Evolutionary conservation across 1,140 invertebrate species (phyloP).

Genomic region (Drosophila orosa): DNA sequence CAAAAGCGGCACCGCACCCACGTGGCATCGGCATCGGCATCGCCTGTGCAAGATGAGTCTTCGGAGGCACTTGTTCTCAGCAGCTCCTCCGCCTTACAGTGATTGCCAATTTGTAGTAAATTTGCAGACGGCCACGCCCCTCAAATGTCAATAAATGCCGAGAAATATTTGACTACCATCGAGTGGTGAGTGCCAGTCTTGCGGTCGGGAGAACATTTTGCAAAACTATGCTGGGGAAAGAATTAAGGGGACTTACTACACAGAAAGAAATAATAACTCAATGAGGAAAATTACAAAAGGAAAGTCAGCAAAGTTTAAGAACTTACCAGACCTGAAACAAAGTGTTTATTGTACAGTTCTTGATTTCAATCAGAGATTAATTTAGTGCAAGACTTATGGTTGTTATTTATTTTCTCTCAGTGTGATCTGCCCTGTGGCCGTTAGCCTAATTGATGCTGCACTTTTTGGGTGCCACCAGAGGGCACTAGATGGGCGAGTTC

Average conservation of each 20-base stretch:
- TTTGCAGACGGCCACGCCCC: conserved; percentile 70
- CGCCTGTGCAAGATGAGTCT: conserved; percentile 44
- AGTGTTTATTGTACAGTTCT: background rate
- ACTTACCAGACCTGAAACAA: background rate
- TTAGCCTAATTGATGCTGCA: conserved; percentile 65
- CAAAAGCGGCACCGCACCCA: conserved; percentile 62
- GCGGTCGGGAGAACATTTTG: conserved; percentile 28
- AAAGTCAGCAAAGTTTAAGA: background rate
- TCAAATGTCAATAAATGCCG: conserved; percentile 76
- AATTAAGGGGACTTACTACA: background rate
- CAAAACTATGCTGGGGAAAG: conserved; percentile 12
- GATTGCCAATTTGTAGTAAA: conserved; percentile 80
- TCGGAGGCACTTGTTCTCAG: conserved; percentile 20
- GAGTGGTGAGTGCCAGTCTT: conserved; percentile 36
- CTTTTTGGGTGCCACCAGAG: conserved; percentile 40
- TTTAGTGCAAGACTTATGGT: background rate
- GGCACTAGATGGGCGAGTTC: background rate
- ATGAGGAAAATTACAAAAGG: conserved; percentile 1
- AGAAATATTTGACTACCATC: conserved; percentile 68
- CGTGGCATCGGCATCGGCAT: conserved; percentile 25
- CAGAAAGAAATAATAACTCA: conserved; percentile 1
- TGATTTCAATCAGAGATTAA: background rate
- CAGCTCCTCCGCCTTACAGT: conserved; percentile 32
- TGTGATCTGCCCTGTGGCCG: conserved; percentile 31
- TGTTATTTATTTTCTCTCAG: background rate